Evolutionary conservation across 2,888 invertebrate species (phyloP).

Genomic region (Harpagoxenus sublaevis): DNA sequence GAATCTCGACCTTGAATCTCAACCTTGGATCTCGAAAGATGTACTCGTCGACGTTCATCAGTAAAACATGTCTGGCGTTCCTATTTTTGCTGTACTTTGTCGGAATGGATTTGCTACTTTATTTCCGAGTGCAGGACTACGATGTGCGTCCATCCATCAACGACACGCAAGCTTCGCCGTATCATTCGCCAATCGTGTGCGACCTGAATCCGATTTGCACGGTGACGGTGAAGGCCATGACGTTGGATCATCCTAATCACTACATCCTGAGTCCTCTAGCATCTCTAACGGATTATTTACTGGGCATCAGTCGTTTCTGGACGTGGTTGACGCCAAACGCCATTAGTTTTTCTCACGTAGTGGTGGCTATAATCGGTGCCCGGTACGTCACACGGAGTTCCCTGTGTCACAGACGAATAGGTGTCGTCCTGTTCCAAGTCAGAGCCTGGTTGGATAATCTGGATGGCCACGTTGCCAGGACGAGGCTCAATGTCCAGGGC

Average conservation of each 20-base stretch:
- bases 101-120: conserved; percentile 91
- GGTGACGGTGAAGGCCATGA: conserved; percentile 93
- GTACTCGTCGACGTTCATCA: conserved; percentile 63
- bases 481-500: conserved; percentile 91
- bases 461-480: conserved; percentile 95
- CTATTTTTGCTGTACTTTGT: conserved; percentile 89
- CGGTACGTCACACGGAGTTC: conserved; percentile 92
- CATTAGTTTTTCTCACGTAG: conserved; percentile 93
- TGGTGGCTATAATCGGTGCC: conserved; percentile 91
- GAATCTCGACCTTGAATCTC: background rate
- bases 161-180: conserved; percentile 72
- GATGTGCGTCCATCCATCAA: conserved; percentile 88
- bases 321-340: conserved; percentile 92
- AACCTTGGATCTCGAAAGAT: conserved; percentile 56
- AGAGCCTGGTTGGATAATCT: conserved; percentile 94
- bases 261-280: conserved; percentile 94
- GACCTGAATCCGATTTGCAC: conserved; percentile 92
- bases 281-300: conserved; percentile 90
- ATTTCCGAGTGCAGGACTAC: conserved; percentile 91
- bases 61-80: conserved; percentile 87
- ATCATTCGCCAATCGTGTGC: conserved; percentile 89
- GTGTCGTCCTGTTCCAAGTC: conserved; percentile 92
- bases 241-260: conserved; percentile 94
- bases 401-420: conserved; percentile 90
- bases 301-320: conserved; percentile 89